These are phyloP conservation scores for Steinernema carpocapsae DNA, from an alignment of 2,888 invertebrate genomes.

Conservation along the genomic window DNA sequence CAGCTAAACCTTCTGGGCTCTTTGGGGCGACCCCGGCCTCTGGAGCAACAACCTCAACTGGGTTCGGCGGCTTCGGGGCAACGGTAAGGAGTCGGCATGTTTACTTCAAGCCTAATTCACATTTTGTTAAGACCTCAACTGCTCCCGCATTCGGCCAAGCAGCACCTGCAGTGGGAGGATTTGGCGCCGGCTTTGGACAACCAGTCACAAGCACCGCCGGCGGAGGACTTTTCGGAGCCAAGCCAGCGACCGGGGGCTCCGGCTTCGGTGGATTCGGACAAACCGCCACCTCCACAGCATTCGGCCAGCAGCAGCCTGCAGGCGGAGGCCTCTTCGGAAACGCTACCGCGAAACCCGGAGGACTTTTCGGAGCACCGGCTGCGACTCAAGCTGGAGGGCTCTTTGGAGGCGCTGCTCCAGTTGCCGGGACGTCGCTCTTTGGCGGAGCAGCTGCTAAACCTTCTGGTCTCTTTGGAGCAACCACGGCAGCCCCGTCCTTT, in stretches of 20 bases:
- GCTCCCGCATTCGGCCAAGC: constrained; percentile 34
- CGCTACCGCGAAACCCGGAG: constrained; percentile 35
- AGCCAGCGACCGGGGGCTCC: constrained; percentile 28
- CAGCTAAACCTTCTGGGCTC: constrained; percentile 42
- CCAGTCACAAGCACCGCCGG: constrained; percentile 23
- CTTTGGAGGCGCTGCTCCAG: constrained; percentile 37
- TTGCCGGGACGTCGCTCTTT: constrained; percentile 29
- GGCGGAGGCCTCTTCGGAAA: constrained; percentile 43
- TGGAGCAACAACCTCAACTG: constrained; percentile 37
- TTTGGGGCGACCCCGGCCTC: constrained; percentile 40
- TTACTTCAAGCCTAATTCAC: background rate
- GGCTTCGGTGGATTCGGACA: constrained; percentile 9
- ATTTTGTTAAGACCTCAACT: constrained; percentile 5
- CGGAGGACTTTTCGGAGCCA: constrained; percentile 7
- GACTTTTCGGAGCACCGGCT: constrained; percentile 41
- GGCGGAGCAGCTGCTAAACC: background rate
- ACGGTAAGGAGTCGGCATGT: background rate
- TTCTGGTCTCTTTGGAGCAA: background rate
- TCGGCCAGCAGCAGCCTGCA: constrained; percentile 19
- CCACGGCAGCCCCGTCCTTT: constrained; percentile 30
- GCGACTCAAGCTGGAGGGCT: constrained; percentile 27
- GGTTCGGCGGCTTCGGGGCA: constrained; percentile 43
- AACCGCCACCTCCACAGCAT: background rate
- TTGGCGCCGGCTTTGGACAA: constrained; percentile 21
- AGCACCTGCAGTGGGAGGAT: background rate